Base-by-base conservation (phyloP, 2,888 invertebrate species). In the Chironomus riparius region DNA sequence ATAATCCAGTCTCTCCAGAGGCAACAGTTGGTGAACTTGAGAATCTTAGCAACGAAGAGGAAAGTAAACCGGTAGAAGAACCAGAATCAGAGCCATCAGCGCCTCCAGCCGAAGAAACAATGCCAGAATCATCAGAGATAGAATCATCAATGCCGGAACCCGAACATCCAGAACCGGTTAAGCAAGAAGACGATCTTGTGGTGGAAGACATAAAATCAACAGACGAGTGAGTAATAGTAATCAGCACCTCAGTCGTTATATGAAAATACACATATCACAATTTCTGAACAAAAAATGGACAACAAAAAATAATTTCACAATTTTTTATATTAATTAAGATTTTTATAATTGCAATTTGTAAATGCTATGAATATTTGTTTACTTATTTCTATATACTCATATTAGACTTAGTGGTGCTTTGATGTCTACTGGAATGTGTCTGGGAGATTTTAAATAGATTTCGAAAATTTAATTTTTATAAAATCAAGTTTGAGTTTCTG, bases 191-290 rank as follows among this genome's bases (percentile, higher is more conserved):
- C 15, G 76, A 76, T 28, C 48, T 76, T 4, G 69, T 76, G 3
- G 76, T 76, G 18, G 76, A 76, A 61, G 76, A 76, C 47, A 47
- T 76, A 4, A 76, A 69, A 24, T 70, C 70, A 68, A 68, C 28
- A 24, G 75, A 75, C 18, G 76, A 76, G 76, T 76, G 76, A 76
- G 76, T 76, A 76, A 65, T 65, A 24, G 13, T 65, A 21, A 12
- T 62, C 62, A 62, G 18, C 21, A 62, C 62, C 12, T 62, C 62
- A 62, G 21, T 65, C 12, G 21, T 13, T 21, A 24, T 65, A 21
- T 65, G n/a, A 65, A 24, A 12, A 21, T 65, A 13, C 18, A 12
- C 18, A 15, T 5, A 15, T 15, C 50, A 62, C 15, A 15, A n/a
- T 15, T 21, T 65, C 21, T 65, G 65, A 21, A 65, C 4, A 65